These are phyloP conservation scores for Cosmia pyralina DNA, from an alignment of 2,888 invertebrate species.

Conservation along the genomic window DNA sequence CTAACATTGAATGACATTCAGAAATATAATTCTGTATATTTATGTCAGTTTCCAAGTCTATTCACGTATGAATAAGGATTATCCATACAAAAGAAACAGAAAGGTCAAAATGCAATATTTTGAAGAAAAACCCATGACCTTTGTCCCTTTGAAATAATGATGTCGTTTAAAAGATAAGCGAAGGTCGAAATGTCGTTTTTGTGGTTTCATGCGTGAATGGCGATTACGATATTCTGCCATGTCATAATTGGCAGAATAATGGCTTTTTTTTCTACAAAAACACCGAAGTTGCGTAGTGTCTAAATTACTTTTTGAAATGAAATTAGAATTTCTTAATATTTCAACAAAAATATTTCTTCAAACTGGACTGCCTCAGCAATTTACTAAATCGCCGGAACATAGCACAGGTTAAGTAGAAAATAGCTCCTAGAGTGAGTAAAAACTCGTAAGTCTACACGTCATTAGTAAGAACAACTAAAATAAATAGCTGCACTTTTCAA, in stretches of 20 bases:
- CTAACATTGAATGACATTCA: conserved; percentile 15
- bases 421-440: conserved; percentile 18
- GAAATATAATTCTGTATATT: conserved; percentile 26
- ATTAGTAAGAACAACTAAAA: conserved; percentile 30
- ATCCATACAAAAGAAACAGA: conserved; percentile 38
- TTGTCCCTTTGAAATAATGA: conserved; percentile 58
- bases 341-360: conserved; percentile 6
- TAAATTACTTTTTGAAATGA: conserved; percentile 6
- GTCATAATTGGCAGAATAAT: conserved; percentile 49
- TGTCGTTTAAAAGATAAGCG: conserved; percentile 56
- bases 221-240: conserved; percentile 40
- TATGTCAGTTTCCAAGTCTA: conserved; percentile 7
- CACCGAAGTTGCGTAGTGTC: background rate
- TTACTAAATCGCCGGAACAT: conserved; percentile 26
- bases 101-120: conserved; percentile 53
- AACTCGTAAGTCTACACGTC: conserved; percentile 14
- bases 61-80: conserved; percentile 32
- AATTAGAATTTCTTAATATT: conserved; percentile 19
- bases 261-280: background rate
- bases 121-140: conserved; percentile 52
- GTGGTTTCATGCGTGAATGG: conserved; percentile 53
- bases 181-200: conserved; percentile 57
- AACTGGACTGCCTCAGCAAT: conserved; percentile 11
- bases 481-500: conserved; percentile 31
- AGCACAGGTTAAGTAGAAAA: conserved; percentile 30